A percentile compares a stretch with the other conserved stretches of the same genome.
phyloP scores from a whole-genome alignment of 2,797 vertebrate genomes.

The Anas bahamensis region DNA sequence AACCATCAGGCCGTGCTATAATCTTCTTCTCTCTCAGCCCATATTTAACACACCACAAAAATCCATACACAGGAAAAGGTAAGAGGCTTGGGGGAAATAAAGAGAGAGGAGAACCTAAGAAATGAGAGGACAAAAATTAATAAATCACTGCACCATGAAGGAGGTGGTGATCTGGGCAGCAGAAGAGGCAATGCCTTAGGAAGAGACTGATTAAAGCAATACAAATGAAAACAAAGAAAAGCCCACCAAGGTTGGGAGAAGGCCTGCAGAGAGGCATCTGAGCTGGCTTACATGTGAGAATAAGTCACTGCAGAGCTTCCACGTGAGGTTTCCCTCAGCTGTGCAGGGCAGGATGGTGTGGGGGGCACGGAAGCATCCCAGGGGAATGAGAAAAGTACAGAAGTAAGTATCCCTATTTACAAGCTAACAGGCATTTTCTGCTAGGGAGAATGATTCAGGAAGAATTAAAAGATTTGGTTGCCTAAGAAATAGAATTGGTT shows the following conservation, averaged over 20 bases:
- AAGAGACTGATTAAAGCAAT: neutral
- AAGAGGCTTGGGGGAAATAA: neutral
- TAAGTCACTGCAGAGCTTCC: neutral
- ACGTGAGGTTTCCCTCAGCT: rapidly evolving
- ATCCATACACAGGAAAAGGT: neutral
- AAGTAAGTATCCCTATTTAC: neutral
- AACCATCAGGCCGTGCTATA: neutral
- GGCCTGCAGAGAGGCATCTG: neutral
- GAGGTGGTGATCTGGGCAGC: neutral
- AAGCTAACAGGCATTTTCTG: neutral
- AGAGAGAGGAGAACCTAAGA: neutral
- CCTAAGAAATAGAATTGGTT: neutral
- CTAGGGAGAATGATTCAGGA: neutral
- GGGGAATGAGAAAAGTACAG: neutral
- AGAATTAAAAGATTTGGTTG: neutral
- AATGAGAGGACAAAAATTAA: neutral
- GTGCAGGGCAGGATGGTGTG: neutral
- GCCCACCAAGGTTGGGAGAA: neutral
- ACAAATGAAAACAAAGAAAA: neutral
- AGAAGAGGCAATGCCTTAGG: neutral
- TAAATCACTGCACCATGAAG: neutral
- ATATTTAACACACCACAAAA: neutral
- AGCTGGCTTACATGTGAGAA: neutral
- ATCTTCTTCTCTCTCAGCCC: neutral
- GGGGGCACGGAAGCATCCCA: neutral